These are phyloP conservation scores for Eriosoma lanigerum DNA, from an alignment of 1,140 invertebrate genomes.

Conservation along the genomic window DNA sequence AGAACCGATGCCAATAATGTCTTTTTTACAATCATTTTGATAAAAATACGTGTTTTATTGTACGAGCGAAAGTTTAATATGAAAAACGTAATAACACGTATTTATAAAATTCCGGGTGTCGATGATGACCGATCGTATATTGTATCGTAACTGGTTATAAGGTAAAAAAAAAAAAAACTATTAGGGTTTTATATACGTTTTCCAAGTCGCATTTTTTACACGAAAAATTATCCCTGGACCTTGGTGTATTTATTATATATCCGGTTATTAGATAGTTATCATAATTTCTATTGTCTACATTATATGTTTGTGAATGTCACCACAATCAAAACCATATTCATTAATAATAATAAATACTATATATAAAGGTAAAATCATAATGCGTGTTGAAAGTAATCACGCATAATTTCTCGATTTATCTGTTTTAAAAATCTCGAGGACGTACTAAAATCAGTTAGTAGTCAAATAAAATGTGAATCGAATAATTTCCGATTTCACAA, in stretches of 20 bases:
- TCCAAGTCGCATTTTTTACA: no score
- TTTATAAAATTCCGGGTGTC: no score
- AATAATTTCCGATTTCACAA: background rate
- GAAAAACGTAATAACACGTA: background rate
- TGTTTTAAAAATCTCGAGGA: background rate
- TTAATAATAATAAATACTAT: no score
- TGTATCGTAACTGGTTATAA: no score
- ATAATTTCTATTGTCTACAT: background rate
- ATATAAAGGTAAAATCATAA: background rate
- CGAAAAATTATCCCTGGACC: no score
- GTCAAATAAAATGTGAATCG: background rate
- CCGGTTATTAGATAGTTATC: background rate
- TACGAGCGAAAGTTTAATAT: no score
- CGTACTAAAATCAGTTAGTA: background rate
- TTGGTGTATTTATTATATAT: conserved; percentile 3
- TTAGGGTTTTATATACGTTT: no score
- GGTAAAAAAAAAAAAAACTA: no score
- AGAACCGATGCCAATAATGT: background rate
- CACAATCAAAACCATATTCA: no score
- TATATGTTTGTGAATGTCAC: no score
- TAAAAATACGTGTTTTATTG: no score
- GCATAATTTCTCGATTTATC: background rate
- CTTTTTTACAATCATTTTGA: conserved; percentile 14
- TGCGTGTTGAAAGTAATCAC: background rate
- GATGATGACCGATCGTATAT: no score